phyloP scores from a whole-genome alignment of 2,797 vertebrate species.

The Danio jaintianensis region DNA sequence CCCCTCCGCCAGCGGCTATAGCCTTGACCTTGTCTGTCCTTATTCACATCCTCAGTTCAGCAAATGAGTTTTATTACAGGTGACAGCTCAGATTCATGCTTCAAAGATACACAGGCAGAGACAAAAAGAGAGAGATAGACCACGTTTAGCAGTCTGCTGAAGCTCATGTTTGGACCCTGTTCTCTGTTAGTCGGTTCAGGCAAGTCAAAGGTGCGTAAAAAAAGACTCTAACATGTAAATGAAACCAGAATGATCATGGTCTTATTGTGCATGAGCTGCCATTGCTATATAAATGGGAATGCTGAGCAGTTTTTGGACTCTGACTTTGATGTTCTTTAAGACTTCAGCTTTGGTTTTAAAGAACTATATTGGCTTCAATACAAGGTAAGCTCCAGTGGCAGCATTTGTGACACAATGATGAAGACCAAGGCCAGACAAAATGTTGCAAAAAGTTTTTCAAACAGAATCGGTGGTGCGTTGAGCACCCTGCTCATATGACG shows the following conservation, averaged over 20 bases:
- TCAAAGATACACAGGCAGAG: conserved; percentile 18
- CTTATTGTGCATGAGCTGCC: not conserved
- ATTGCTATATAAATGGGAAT: not conserved
- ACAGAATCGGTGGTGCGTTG: too few species aligned
- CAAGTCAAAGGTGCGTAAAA: not conserved
- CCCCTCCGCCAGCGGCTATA: conserved; percentile 30
- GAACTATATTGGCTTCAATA: not conserved
- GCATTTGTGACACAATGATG: not conserved
- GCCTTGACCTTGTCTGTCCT: conserved; percentile 62
- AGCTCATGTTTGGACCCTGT: not conserved
- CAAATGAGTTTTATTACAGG: conserved; percentile 72
- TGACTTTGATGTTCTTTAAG: not conserved
- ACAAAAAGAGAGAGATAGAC: conserved; percentile 1
- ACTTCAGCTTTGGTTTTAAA: not conserved
- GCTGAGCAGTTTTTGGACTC: not conserved
- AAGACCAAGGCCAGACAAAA: not conserved
- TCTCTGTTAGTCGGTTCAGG: not conserved
- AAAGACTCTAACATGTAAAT: not conserved
- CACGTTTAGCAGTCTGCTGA: not conserved
- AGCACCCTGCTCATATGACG: too few species aligned
- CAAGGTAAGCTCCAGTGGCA: not conserved
- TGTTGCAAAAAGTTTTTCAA: too few species aligned
- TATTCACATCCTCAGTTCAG: conserved; percentile 64
- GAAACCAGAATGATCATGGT: not conserved
- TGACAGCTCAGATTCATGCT: conserved; percentile 57